These are phyloP conservation scores for Tauraco hartlaubi DNA, from an alignment of 2,797 vertebrate genomes.

Conservation along the genomic window DNA sequence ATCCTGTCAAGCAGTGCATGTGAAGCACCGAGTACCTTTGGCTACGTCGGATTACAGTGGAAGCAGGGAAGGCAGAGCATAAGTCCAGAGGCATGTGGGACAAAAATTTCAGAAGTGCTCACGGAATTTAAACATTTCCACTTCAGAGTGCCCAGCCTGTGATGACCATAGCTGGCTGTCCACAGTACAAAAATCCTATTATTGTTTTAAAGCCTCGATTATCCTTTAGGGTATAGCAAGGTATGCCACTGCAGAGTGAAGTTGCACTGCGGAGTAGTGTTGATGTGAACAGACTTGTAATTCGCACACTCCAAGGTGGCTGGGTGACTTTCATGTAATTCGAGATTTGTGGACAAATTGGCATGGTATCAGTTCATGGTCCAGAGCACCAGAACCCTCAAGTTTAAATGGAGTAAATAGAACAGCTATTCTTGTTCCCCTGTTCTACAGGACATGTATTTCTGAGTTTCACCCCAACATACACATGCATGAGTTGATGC, in stretches of 20 bases:
- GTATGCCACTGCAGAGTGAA: not conserved
- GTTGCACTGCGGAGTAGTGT: no score
- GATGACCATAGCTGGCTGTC: not conserved
- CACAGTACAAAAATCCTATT: not conserved
- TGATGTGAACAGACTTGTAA: not conserved
- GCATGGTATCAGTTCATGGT: not conserved
- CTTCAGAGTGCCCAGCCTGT: not conserved
- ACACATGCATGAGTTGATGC: not conserved
- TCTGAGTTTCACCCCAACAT: not conserved
- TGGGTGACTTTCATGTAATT: not conserved
- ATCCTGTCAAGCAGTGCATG: accelerated
- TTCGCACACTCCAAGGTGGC: not conserved
- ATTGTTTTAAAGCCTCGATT: not conserved
- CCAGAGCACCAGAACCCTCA: not conserved
- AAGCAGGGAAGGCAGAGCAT: not conserved
- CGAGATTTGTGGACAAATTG: not conserved
- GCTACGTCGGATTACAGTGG: accelerated
- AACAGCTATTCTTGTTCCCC: not conserved
- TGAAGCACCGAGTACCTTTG: not conserved
- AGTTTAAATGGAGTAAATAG: not conserved
- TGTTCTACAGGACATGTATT: not conserved
- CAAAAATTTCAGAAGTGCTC: not conserved
- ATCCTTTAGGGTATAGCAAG: accelerated
- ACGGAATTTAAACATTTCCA: not conserved
- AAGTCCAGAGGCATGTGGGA: not conserved